phyloP scores from a whole-genome alignment of 2,888 invertebrate species.

The Omphaloscelis lunosa region DNA sequence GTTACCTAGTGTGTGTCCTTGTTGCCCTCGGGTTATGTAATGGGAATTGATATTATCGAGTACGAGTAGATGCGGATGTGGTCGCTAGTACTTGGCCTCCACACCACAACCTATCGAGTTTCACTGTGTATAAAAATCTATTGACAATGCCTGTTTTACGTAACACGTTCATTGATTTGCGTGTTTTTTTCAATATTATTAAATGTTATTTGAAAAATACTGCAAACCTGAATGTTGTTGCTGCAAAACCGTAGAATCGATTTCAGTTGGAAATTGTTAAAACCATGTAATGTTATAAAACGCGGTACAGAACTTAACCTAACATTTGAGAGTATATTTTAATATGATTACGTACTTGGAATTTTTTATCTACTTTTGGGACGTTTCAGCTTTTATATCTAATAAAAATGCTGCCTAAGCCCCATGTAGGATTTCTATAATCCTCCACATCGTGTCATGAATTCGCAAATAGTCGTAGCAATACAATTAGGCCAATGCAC shows the following conservation, averaged over 20 bases:
- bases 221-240: background rate
- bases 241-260: background rate
- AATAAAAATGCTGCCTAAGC: background rate
- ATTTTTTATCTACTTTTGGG: background rate
- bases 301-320: background rate
- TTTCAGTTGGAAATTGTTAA: background rate
- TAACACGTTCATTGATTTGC: slow-evolving; percentile 21
- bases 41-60: slow-evolving; percentile 66
- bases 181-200: background rate
- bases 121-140: slow-evolving; percentile 64
- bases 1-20: background rate
- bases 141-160: slow-evolving; percentile 51
- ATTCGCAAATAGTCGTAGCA: slow-evolving; percentile 41
- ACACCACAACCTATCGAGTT: slow-evolving; percentile 76
- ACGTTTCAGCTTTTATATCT: background rate
- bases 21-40: slow-evolving; percentile 45
- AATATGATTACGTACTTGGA: background rate
- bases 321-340: background rate
- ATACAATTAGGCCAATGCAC: slow-evolving; percentile 54
- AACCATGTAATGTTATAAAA: background rate
- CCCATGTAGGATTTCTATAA: background rate
- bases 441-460: slow-evolving; percentile 1
- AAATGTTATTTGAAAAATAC: slow-evolving; percentile 14
- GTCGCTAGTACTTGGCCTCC: slow-evolving; percentile 75
- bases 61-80: slow-evolving; percentile 79